These are phyloP conservation scores for Echinarachnius parma DNA, from an alignment of 53 echinoderm and acorn worm genomes.

Conservation along the genomic window DNA sequence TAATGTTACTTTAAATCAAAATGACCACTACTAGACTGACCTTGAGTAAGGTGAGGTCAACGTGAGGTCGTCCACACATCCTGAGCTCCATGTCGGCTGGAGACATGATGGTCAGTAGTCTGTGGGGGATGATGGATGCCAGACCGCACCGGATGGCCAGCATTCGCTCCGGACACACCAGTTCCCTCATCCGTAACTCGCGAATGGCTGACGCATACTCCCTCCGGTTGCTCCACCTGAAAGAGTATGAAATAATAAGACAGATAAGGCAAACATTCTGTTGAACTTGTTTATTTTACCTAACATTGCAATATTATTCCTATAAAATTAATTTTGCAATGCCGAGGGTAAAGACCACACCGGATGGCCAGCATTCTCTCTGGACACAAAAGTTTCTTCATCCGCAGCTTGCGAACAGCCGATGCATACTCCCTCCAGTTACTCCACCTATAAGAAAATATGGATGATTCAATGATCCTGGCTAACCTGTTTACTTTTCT, in stretches of 20 bases:
- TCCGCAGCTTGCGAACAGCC: conserved; percentile 50
- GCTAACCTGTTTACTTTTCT: too few species aligned
- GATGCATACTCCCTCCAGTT: conserved; percentile 63
- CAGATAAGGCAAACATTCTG: not conserved
- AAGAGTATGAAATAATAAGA: not conserved
- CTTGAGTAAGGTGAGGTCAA: conserved; percentile 78
- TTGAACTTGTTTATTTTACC: conserved; percentile 4
- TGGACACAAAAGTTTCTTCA: conserved; percentile 55
- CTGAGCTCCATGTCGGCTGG: conserved; percentile 71
- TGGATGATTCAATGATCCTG: too few species aligned
- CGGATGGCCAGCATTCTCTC: conserved; percentile 75
- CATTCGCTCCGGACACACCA: conserved; percentile 63
- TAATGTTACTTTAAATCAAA: too few species aligned
- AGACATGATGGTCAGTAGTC: conserved; percentile 68
- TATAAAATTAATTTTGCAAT: too few species aligned
- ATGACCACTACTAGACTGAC: too few species aligned
- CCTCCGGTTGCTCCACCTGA: conserved; percentile 70
- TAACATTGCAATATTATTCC: too few species aligned
- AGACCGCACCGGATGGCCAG: conserved; percentile 75
- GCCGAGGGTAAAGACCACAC: too few species aligned
- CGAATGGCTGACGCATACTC: conserved; percentile 59
- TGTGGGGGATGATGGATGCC: conserved; percentile 73
- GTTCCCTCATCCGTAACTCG: conserved; percentile 59
- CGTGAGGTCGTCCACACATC: conserved; percentile 71
- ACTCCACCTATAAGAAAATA: conserved; percentile 66